Evolutionary conservation across 2,113 vertebrate species (phyloP), one percentile per base, ranked within the genome.

Genomic region (Eulacestoma nigropectus): DNA sequence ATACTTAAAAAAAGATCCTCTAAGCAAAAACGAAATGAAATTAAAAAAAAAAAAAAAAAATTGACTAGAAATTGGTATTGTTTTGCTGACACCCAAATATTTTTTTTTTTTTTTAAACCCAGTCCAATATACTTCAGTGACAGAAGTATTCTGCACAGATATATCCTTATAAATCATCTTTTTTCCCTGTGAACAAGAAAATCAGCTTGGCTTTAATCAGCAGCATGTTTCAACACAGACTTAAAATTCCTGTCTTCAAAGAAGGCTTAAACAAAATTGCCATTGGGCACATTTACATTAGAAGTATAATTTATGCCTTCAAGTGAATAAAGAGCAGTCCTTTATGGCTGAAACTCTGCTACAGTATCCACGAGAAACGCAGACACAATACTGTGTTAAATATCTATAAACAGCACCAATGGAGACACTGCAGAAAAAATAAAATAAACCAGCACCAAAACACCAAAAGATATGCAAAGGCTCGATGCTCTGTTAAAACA

Each of bases 301-400:
- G 76, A 95, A 95, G 79, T 94, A 90, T 95, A 93, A 93, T 97
- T 93, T 97, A 95, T 96, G 91, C 70, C 73, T 68, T 73, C 90
- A 67, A 95, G 87, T 65, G 84, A 95, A 95, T 90, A 95, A 93
- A 97, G 94, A 82, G 22, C 95, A 90, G 87, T 75, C 87, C 93
- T 95, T 95, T 84, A 89, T 83, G 91, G 91, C 95, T 97, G 93
- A 89, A 98, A 97, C 96, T 98, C 97, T 27, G 57, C 62, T 81
- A 76, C 94, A 94, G 94, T 33, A 91, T 87, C 89, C 90, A 73
- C 2, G 23, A 95, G 82, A 94, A 92, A 90, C 7, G 39, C 87
- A 62, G 87, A 56, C 89, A 32, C 92, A 95, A 95, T 63, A 62
- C 76, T 4, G 52, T 82, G 86, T 87, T 97, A 95, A 93, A 89